Conservation (phyloP, 2,797 vertebrate genomes). For the Fistularia commersonii region DNA sequence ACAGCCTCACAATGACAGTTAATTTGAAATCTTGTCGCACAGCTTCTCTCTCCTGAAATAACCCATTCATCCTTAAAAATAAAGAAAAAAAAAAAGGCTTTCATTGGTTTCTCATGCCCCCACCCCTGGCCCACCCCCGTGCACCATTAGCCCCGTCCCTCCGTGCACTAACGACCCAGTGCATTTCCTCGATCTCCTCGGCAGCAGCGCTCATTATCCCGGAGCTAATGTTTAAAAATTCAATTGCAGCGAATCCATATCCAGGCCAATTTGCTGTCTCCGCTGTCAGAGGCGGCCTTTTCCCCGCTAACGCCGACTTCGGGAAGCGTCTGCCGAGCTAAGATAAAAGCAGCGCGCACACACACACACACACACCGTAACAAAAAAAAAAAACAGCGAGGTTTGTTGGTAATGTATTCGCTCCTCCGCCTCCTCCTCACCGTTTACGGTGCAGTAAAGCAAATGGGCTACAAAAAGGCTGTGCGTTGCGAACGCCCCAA, state of each 20-base stretch:
- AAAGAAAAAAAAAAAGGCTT: slow-evolving; percentile 61
- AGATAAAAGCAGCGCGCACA: slow-evolving; percentile 82
- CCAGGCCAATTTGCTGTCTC: slow-evolving; percentile 70
- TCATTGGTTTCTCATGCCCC: slow-evolving; percentile 51
- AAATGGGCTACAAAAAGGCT: slow-evolving; percentile 49
- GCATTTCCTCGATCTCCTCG: slow-evolving; percentile 74
- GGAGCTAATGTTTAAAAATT: slow-evolving; percentile 76
- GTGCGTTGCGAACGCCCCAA: slow-evolving; percentile 33
- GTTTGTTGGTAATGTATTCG: slow-evolving; percentile 55
- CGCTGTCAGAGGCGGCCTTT: slow-evolving; percentile 53
- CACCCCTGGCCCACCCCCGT: slow-evolving; percentile 54
- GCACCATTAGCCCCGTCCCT: slow-evolving; percentile 72
- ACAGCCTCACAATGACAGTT: slow-evolving; percentile 69
- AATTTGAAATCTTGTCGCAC: slow-evolving; percentile 68
- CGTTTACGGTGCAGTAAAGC: slow-evolving; percentile 59
- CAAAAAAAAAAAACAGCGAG: slow-evolving; percentile 43
- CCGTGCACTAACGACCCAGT: slow-evolving; percentile 69
- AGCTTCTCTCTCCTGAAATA: slow-evolving; percentile 66
- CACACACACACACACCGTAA: slow-evolving; percentile 48
- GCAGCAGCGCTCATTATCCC: slow-evolving; percentile 71
- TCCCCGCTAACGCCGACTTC: too few relatives aligned
- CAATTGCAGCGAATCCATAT: slow-evolving; percentile 74
- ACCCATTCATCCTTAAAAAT: slow-evolving; percentile 70
- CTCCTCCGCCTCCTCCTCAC: slow-evolving; percentile 41
- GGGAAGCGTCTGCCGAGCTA: slow-evolving; percentile 71